Evolutionary conservation across 92 coral and sea anemone species (phyloP), one percentile per base, ranked within the genome.

Genomic region (Virgularia gustaviana): DNA sequence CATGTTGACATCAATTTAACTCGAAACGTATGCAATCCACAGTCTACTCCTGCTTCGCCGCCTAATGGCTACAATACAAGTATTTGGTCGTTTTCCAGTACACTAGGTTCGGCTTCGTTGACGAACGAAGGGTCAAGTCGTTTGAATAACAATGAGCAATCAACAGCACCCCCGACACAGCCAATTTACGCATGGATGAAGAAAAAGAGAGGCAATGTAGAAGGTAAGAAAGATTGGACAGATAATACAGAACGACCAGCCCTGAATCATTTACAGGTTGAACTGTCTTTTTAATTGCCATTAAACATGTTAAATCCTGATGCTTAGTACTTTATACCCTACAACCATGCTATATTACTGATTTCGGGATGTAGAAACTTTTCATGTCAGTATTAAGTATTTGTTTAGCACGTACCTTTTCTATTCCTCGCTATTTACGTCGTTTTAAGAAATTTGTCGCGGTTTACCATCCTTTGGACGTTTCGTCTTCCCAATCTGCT

Each of bases 151-250:
- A 76, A 79, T 62, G 78, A 86, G 38, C 67, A 79, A 2, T 49
- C 83, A 25, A 91, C 90, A 19, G 84, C 85, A 33, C 86, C 81
- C 72, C 79, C 83, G 72, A 81, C 90, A 7, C 92, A 89, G 72
- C 96, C 96, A 0, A 89, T 91, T 52, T 91, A 91, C 72, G 88
- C 91, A 16, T 91, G 97, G 97, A 91, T 91, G 97, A 91, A 91
- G 71, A 87, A 95, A 22, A 91, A 83, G 88, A 59, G 75, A 49
- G 61, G 75, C 9, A 68, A 68, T 8, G 2, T 18, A n/a, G 75
- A 67, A 67, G 74, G 74, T 45, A 67, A 32, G 74, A 9, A 43
- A 10, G 73, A 47, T 15, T 15, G 55, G 22, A 47, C 3, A 25
- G n/a, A 47, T 3, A 25, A 24, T 18, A 33, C 29, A n/a, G n/a